These are phyloP conservation scores for Achlya flavicornis DNA, from an alignment of 2,888 invertebrate genomes.

Conservation along the genomic window DNA sequence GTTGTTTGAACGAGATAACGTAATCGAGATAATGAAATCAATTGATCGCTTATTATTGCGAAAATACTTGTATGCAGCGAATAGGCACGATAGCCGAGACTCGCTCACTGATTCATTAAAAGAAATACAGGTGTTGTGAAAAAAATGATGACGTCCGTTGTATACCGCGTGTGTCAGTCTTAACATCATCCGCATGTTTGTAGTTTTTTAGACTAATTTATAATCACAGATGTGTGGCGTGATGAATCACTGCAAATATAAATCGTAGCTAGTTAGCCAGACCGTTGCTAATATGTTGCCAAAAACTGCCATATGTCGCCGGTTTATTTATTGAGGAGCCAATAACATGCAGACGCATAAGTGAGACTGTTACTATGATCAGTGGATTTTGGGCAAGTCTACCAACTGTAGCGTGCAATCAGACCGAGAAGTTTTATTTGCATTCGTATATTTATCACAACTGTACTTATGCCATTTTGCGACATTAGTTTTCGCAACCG, in stretches of 20 bases:
- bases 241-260: conserved; percentile 27
- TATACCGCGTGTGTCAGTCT: conserved; percentile 38
- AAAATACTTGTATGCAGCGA: conserved; percentile 23
- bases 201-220: conserved; percentile 34
- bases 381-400: conserved; percentile 21
- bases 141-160: conserved; percentile 37
- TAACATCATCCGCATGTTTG: conserved; percentile 30
- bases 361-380: conserved; percentile 34
- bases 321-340: conserved; percentile 8
- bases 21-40: conserved; percentile 31
- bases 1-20: conserved; percentile 34
- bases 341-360: conserved; percentile 25
- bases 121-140: conserved; percentile 31
- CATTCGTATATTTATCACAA: conserved; percentile 1
- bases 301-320: conserved; percentile 24
- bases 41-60: conserved; percentile 39
- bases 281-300: conserved; percentile 17
- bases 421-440: conserved; percentile 13
- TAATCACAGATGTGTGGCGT: conserved; percentile 38
- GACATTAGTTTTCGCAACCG: conserved; percentile 10
- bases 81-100: conserved; percentile 15
- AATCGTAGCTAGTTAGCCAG: conserved; percentile 25
- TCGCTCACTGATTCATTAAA: conserved; percentile 45
- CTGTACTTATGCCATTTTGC: background rate
- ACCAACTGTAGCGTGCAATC: conserved; percentile 9